A percentile compares a stretch with the other conserved stretches of the same genome.
These are phyloP conservation scores for Meliscaeva auricollis DNA, from an alignment of 2,888 invertebrate species.

Conservation along the genomic window DNA sequence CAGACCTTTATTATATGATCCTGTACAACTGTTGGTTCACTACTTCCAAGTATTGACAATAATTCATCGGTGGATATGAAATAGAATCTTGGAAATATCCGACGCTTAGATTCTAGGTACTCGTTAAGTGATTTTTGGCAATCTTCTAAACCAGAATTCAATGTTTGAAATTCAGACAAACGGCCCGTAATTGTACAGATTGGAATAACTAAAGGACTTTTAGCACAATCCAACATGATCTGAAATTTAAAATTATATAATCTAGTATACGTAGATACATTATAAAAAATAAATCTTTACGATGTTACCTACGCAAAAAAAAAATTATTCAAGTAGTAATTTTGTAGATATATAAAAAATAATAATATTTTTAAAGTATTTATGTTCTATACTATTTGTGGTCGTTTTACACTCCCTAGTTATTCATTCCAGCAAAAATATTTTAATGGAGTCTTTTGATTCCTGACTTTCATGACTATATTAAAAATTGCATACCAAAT, in stretches of 20 bases:
- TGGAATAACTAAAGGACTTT: constrained; percentile 91
- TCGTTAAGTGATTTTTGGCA: constrained; percentile 97
- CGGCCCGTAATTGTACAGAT: constrained; percentile 91
- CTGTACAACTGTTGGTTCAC: constrained; percentile 93
- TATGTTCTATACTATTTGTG: too few species aligned
- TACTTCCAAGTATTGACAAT: constrained; percentile 94
- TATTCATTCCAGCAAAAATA: too few species aligned
- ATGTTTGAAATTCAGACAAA: constrained; percentile 89
- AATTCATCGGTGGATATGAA: constrained; percentile 97
- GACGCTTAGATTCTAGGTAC: constrained; percentile 94
- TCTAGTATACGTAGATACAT: too few species aligned
- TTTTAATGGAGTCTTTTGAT: too few species aligned
- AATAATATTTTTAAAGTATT: too few species aligned
- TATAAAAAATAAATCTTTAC: too few species aligned
- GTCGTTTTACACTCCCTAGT: too few species aligned
- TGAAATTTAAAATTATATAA: constrained; percentile 80
- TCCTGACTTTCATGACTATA: too few species aligned
- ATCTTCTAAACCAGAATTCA: constrained; percentile 91
- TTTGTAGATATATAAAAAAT: too few species aligned
- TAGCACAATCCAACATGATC: constrained; percentile 94
- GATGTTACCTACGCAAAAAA: too few species aligned
- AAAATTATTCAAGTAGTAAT: too few species aligned
- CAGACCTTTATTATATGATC: constrained; percentile 95
- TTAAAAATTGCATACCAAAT: too few species aligned
- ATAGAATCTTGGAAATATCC: constrained; percentile 95